Evolutionary conservation across 2,797 vertebrate genomes (phyloP).

Genomic region (Eulemur albifrons): DNA sequence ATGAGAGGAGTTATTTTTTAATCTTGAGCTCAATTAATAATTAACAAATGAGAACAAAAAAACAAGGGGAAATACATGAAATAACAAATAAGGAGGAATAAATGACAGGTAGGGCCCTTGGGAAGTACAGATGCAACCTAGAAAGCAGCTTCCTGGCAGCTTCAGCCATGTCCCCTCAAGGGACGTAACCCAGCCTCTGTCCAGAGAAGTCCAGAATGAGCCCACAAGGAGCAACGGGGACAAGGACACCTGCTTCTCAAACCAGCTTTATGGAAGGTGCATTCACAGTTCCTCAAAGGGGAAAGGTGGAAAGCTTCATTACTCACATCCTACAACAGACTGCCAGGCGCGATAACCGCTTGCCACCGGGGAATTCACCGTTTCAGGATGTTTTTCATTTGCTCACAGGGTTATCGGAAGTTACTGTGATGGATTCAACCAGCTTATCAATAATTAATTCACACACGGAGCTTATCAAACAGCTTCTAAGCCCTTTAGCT

Average conservation of each 20-base stretch:
- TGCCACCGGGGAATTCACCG: neutral
- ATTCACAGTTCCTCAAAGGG: neutral
- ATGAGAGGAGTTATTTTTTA: neutral
- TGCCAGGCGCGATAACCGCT: neutral
- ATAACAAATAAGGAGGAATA: neutral
- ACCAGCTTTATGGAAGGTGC: neutral
- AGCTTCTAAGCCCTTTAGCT: neutral
- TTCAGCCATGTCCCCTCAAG: neutral
- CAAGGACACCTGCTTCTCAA: neutral
- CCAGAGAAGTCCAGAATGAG: neutral
- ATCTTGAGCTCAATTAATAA: neutral
- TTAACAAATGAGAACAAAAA: neutral
- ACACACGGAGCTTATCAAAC: neutral
- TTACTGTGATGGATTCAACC: neutral
- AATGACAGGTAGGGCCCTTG: neutral
- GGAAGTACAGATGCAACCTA: neutral
- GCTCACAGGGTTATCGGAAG: neutral
- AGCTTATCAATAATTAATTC: conserved; percentile 20
- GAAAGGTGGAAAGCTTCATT: neutral
- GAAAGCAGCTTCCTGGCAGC: neutral
- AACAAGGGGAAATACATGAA: neutral
- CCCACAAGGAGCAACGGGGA: rapidly evolving
- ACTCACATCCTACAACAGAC: neutral
- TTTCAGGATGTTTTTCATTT: conserved; percentile 7
- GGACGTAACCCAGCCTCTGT: neutral